Conservation (phyloP, 2,888 invertebrate species). For the Apamea epomidion region DNA sequence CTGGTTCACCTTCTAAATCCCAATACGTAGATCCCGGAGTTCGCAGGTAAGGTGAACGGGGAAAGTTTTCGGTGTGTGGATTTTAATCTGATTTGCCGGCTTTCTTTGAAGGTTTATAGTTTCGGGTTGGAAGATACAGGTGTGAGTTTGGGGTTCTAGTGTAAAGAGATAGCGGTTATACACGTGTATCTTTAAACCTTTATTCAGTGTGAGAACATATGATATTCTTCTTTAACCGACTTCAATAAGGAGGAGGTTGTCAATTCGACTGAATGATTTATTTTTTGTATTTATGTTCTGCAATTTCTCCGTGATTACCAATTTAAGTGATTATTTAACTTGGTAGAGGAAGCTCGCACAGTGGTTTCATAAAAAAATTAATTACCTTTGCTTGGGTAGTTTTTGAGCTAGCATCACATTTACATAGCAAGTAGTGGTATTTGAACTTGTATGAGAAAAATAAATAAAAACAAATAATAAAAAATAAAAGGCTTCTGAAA, state of each 20-base stretch:
- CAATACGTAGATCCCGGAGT: slow-evolving; percentile 50
- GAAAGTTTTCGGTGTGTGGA: slow-evolving; percentile 46
- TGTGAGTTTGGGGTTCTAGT: not conserved
- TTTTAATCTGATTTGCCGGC: slow-evolving; percentile 62
- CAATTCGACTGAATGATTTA: not conserved
- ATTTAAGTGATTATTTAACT: not conserved
- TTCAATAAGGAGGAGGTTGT: not conserved
- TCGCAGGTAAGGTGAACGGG: slow-evolving; percentile 23
- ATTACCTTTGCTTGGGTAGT: no score
- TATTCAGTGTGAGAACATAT: not conserved
- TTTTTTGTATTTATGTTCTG: not conserved
- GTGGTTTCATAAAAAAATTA: not conserved
- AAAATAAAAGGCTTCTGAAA: no score
- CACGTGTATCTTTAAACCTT: no score
- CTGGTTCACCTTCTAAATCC: slow-evolving; percentile 44
- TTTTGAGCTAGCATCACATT: no score
- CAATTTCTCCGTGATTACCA: not conserved
- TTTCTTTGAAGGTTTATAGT: slow-evolving; percentile 57
- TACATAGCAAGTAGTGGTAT: no score
- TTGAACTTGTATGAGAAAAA: no score
- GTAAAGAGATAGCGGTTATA: not conserved
- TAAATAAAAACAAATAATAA: no score
- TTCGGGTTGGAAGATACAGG: slow-evolving; percentile 27
- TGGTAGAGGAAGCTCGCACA: not conserved
- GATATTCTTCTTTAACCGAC: not conserved